Evolutionary conservation across 1,140 invertebrate genomes (phyloP).

Genomic region (Drosophila chauvacae): DNA sequence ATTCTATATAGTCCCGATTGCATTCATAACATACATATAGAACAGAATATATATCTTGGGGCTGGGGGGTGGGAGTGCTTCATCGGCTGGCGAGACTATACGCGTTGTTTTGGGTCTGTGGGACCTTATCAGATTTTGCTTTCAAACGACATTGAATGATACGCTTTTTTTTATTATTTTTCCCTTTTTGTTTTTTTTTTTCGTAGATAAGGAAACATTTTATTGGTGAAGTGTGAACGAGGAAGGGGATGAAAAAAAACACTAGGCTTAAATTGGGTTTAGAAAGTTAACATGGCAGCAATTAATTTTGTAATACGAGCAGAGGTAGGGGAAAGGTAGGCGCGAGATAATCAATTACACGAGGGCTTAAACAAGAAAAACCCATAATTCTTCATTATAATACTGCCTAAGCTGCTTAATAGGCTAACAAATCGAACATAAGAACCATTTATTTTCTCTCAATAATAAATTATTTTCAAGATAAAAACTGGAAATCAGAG

Average conservation of each 20-base stretch:
- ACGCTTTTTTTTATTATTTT: conserved; percentile 43
- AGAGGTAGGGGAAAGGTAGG: neutral
- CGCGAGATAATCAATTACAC: conserved; percentile 15
- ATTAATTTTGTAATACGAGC: conserved; percentile 38
- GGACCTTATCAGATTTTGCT: conserved; percentile 71
- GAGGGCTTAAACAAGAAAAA: neutral
- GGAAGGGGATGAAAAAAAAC: conserved; percentile 8
- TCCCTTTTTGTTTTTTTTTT: conserved; percentile 12
- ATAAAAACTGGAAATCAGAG: neutral
- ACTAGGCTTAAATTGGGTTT: conserved; percentile 29
- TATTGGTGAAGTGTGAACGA: conserved; percentile 24
- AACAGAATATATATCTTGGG: conserved; percentile 19
- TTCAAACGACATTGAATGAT: conserved; percentile 69
- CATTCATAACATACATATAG: conserved; percentile 7
- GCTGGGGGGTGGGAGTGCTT: neutral
- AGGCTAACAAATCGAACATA: neutral
- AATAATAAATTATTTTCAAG: neutral
- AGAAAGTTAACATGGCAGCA: conserved; percentile 39
- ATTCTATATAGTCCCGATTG: conserved; percentile 31
- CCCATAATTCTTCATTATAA: neutral
- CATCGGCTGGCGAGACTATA: conserved; percentile 22
- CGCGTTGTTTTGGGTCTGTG: conserved; percentile 59
- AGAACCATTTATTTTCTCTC: neutral
- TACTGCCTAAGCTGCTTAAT: neutral
- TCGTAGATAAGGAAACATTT: conserved; percentile 46